Base-by-base conservation (phyloP, 2,888 invertebrate genomes). In the Macropis europaea region DNA sequence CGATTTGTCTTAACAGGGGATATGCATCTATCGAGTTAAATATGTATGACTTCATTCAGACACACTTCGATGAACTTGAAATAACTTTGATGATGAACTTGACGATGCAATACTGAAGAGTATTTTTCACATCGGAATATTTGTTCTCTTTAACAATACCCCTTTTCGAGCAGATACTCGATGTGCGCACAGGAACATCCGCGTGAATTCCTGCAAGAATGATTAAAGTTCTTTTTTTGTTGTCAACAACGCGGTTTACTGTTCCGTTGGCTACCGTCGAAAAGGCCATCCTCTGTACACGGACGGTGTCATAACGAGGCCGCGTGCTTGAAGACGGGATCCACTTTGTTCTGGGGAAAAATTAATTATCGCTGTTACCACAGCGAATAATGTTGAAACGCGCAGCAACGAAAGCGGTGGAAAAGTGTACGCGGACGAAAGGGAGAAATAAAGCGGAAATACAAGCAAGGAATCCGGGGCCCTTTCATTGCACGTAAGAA, bases 211-310 rank as follows among this genome's bases (percentile, higher is more conserved):
- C 63, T 19, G 43, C 40, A 28, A 42, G 77, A 79, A 74, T 77
- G 77, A 77, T 79, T 81, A 81, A 79, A 77, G 69, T 76, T 61
- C 60, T 75, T 50, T 67, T 48, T 76, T 73, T 56, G 61, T 62
- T 60, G 60, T 50, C 56, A 30, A 17, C 26, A 30, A 4, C 2
- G 42, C 36, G 42, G 43, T 7, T n/a, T 13, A 32, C 22, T 24
- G 53, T 66, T 47, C 52, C 61, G 42, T 61, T 50, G 26, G 34
- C 28, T 30, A 36, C 30, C 26, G 22, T 32, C 38, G 22, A 68
- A 62, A 45, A 22, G 38, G 1, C 9, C 22, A 22, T 22, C n/a
- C 50, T 47, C 26, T 45, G 45, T 40, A 48, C 52, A 9, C 5
- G 30, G 28, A 19, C 15, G 22, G 38, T n/a, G n/a, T 42, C 30